Percentiles rank a stretch among this genome's conserved stretches.
Conservation (phyloP, 2,113 vertebrate genomes). For the Apistogramma diplotaenia region DNA sequence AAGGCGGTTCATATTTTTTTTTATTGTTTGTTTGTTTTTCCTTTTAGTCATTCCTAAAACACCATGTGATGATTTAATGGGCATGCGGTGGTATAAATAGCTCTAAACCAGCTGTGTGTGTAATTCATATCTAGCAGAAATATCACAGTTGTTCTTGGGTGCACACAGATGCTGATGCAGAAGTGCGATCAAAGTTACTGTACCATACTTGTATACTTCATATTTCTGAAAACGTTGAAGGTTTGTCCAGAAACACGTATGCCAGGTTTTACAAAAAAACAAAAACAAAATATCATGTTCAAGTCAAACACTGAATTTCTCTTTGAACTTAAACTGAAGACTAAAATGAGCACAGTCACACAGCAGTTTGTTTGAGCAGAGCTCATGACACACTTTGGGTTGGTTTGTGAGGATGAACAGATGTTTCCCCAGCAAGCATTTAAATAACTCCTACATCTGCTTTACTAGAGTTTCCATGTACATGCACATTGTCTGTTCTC, state of each 20-base stretch:
- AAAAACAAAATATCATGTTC: neutral
- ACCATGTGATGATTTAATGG: neutral
- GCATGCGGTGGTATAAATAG: neutral
- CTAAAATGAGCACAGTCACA: neutral
- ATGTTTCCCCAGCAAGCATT: constrained; percentile 14
- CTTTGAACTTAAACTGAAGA: neutral
- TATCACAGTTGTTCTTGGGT: neutral
- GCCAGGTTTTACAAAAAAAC: no score
- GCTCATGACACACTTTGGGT: neutral
- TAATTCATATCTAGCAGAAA: neutral
- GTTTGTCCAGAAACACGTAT: neutral
- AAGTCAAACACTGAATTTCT: neutral
- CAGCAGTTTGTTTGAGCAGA: constrained; percentile 11
- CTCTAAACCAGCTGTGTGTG: neutral
- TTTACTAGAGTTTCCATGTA: constrained; percentile 29
- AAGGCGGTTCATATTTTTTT: constrained; percentile 33
- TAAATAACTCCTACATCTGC: neutral
- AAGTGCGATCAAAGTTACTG: neutral
- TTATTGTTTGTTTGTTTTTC: neutral
- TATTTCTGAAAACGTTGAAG: neutral
- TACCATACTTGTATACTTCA: neutral
- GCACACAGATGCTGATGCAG: neutral
- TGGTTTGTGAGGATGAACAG: constrained; percentile 43
- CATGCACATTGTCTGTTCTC: neutral
- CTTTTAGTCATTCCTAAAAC: neutral